Conservation (phyloP, 2,797 vertebrate genomes). For the Enteromius radiatus region DNA sequence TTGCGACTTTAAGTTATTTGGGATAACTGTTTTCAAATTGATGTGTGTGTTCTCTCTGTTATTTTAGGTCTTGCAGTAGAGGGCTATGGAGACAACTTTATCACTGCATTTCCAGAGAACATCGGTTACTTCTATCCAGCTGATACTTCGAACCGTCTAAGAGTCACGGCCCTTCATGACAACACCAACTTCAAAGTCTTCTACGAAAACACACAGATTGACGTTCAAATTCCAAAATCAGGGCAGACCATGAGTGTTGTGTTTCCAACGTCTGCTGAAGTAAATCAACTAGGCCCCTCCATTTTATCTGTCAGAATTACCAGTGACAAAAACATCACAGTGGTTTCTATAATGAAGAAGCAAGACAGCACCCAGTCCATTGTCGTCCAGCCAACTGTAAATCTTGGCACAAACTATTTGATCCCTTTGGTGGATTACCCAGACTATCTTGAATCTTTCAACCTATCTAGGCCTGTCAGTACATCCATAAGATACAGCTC, state of each 20-base stretch:
- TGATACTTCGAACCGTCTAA: rapidly evolving
- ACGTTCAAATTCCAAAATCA: rapidly evolving
- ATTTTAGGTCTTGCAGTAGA: slow-evolving; percentile 43
- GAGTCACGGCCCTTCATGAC: slow-evolving; percentile 40
- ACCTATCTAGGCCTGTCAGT: not conserved
- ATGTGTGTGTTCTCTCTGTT: not conserved
- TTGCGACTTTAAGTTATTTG: not conserved
- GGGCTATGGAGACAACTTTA: slow-evolving; percentile 61
- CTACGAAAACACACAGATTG: rapidly evolving
- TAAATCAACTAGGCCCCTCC: rapidly evolving
- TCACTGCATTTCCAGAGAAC: slow-evolving; percentile 74
- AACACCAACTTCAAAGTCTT: rapidly evolving
- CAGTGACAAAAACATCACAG: slow-evolving; percentile 52
- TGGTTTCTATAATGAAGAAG: slow-evolving; percentile 48
- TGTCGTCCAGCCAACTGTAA: slow-evolving; percentile 56
- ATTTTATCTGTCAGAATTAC: slow-evolving; percentile 12
- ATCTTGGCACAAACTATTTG: slow-evolving; percentile 60
- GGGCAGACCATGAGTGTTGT: rapidly evolving
- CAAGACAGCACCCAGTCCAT: slow-evolving; percentile 64
- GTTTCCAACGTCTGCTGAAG: rapidly evolving
- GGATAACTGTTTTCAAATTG: not conserved
- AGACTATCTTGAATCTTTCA: rapidly evolving
- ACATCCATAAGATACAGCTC: slow-evolving; percentile 43
- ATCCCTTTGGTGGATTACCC: slow-evolving; percentile 63
- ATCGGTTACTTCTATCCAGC: slow-evolving; percentile 69